Evolutionary conservation across 2,113 vertebrate genomes (phyloP).

Genomic region (Guaruba guarouba): DNA sequence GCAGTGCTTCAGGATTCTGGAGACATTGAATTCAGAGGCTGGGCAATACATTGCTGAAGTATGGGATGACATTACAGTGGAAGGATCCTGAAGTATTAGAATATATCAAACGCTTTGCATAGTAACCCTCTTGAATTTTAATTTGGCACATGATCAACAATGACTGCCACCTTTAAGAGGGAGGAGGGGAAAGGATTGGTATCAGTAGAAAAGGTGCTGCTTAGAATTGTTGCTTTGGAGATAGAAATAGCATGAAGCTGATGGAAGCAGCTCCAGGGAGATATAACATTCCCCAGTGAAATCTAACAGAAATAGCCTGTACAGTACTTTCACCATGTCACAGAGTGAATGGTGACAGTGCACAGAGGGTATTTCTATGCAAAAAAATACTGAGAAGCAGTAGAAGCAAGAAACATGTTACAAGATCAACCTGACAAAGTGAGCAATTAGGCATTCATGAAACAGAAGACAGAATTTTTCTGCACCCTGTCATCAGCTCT

Average conservation of each 20-base stretch:
- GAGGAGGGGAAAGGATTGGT: not conserved
- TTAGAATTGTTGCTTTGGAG: not conserved
- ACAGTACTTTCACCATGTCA: not conserved
- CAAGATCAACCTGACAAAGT: slow-evolving; percentile 36
- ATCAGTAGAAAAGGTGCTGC: not conserved
- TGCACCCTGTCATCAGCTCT: not conserved
- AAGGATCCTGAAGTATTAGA: not conserved
- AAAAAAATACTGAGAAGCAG: slow-evolving; percentile 1
- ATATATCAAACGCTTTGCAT: not conserved
- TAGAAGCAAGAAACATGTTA: not conserved
- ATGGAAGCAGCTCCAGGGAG: not conserved
- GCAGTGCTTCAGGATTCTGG: slow-evolving; percentile 4
- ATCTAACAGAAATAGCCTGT: not conserved
- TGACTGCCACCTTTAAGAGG: not conserved
- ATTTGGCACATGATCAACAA: not conserved
- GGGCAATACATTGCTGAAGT: not conserved
- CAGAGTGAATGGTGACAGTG: slow-evolving; percentile 1
- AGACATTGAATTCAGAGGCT: not conserved
- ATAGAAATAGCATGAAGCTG: not conserved
- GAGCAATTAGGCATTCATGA: slow-evolving; percentile 27
- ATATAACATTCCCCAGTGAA: slow-evolving; percentile 3
- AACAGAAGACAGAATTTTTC: not conserved
- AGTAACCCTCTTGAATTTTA: slow-evolving; percentile 20
- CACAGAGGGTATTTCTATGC: not conserved
- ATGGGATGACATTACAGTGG: not conserved